Percentiles rank a stretch among this genome's conserved stretches.
Evolutionary conservation across 2,888 invertebrate species (phyloP).

Genomic region (Lordiphosa fenestrarum): DNA sequence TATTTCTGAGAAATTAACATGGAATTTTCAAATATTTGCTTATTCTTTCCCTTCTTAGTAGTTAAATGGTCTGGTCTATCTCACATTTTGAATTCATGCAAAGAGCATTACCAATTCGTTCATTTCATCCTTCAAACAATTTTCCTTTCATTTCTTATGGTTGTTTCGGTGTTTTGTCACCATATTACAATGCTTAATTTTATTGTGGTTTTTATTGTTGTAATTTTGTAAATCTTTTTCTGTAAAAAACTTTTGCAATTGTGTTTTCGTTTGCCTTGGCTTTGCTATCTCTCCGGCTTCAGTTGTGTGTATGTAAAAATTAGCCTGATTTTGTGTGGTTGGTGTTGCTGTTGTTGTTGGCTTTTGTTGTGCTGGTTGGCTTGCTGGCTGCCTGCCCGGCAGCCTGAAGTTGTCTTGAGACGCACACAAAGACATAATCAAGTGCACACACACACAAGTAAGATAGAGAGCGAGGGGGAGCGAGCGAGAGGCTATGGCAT

Average conservation of each 20-base stretch:
- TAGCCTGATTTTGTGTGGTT: slow-evolving; percentile 10
- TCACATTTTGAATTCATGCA: too few species aligned
- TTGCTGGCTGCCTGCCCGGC: slow-evolving; percentile 15
- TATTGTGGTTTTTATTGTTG: slow-evolving; percentile 72
- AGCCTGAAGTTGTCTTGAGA: slow-evolving; percentile 30
- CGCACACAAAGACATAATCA: slow-evolving; percentile 59
- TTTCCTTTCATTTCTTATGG: slow-evolving; percentile 19
- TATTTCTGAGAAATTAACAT: too few species aligned
- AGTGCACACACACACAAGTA: slow-evolving; percentile 41
- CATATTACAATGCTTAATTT: slow-evolving; percentile 71
- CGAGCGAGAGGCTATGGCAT: slow-evolving; percentile 19
- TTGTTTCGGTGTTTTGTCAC: slow-evolving; percentile 42
- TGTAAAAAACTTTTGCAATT: slow-evolving; percentile 66
- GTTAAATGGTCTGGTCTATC: too few species aligned
- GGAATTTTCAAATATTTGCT: too few species aligned
- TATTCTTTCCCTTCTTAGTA: too few species aligned
- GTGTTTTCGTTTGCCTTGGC: slow-evolving; percentile 32
- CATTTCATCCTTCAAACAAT: neutral
- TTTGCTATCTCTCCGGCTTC: slow-evolving; percentile 1
- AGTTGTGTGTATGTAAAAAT: slow-evolving; percentile 15
- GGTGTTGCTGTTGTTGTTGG: neutral
- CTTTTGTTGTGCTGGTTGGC: slow-evolving; percentile 2
- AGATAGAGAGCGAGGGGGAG: slow-evolving; percentile 24
- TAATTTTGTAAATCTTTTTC: slow-evolving; percentile 67
- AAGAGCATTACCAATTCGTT: neutral